Percentiles rank a stretch among this genome's conserved stretches.
Conservation (phyloP, 2,888 invertebrate genomes). For the Drosophila tripunctata region DNA sequence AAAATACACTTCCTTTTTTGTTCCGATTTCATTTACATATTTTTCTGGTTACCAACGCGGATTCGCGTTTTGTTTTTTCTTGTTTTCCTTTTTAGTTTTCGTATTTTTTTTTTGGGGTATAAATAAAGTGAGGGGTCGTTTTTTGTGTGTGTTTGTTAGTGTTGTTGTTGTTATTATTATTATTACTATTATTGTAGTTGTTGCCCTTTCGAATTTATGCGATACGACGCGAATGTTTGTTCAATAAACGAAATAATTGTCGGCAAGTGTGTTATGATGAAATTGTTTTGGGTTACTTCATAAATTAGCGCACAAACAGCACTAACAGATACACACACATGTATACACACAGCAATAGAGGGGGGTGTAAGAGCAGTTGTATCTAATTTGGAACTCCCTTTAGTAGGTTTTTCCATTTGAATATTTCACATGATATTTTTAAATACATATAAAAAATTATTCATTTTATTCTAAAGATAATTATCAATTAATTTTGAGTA, state of each 20-base stretch:
- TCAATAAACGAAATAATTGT: conserved; percentile 78
- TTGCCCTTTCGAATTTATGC: conserved; percentile 67
- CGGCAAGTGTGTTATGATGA: conserved; percentile 79
- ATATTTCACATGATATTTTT: neutral
- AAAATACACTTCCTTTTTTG: conserved; percentile 23
- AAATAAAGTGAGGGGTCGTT: conserved; percentile 27
- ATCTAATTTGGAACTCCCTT: too few relatives aligned
- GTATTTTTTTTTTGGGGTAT: conserved; percentile 33
- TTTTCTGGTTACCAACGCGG: conserved; percentile 68
- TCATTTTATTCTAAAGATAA: too few relatives aligned
- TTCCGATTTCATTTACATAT: conserved; percentile 68
- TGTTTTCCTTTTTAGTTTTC: conserved; percentile 29
- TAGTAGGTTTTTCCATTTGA: neutral
- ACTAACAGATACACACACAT: conserved; percentile 1
- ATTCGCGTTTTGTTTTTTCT: conserved; percentile 30
- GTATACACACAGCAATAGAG: neutral
- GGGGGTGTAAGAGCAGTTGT: too few relatives aligned
- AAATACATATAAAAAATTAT: too few relatives aligned
- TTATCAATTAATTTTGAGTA: too few relatives aligned
- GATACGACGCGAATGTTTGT: conserved; percentile 76
- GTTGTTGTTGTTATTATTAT: conserved; percentile 40
- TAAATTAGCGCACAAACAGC: conserved; percentile 69
- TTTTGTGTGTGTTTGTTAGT: conserved; percentile 46
- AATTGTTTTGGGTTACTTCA: conserved; percentile 80
- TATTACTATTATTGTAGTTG: conserved; percentile 39